Percentiles rank a stretch among this genome's conserved stretches.
These are phyloP conservation scores for Aplodontia rufa DNA, from an alignment of 2,113 vertebrate species.

Conservation along the genomic window DNA sequence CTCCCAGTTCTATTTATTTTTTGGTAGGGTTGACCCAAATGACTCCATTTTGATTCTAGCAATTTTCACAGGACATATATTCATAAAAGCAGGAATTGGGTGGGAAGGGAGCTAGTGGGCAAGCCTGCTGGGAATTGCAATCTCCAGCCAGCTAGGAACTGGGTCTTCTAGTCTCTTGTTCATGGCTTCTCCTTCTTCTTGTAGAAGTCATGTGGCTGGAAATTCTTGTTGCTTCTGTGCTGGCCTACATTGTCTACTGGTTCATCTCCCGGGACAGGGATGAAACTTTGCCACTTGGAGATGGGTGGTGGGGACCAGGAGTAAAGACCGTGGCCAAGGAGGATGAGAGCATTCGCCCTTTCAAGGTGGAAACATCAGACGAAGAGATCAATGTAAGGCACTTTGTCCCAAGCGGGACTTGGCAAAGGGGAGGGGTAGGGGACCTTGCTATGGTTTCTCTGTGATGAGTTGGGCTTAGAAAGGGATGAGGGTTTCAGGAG, in stretches of 20 bases:
- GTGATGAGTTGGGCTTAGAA: neutral
- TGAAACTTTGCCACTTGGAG: conserved; percentile 78
- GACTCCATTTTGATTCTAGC: neutral
- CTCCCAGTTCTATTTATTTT: neutral
- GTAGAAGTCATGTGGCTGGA: conserved; percentile 84
- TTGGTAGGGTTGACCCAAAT: neutral
- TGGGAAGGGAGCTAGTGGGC: neutral
- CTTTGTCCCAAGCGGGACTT: neutral
- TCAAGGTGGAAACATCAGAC: conserved; percentile 85
- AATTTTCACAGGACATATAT: neutral
- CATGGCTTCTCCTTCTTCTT: neutral
- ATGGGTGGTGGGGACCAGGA: conserved; percentile 87
- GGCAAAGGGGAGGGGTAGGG: neutral
- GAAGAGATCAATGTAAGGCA: conserved; percentile 84
- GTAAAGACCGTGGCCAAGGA: conserved; percentile 68
- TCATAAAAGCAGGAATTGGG: neutral
- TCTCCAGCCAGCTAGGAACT: neutral
- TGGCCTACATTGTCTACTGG: conserved; percentile 80
- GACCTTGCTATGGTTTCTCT: neutral
- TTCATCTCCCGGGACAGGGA: conserved; percentile 78
- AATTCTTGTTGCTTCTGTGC: conserved; percentile 64
- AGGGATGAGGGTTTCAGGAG: neutral
- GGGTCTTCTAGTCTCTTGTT: neutral
- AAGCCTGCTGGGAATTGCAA: neutral
- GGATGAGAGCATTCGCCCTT: conserved; percentile 80